Conservation (phyloP, 1,140 invertebrate species). For the Dendrolimus kikuchii region DNA sequence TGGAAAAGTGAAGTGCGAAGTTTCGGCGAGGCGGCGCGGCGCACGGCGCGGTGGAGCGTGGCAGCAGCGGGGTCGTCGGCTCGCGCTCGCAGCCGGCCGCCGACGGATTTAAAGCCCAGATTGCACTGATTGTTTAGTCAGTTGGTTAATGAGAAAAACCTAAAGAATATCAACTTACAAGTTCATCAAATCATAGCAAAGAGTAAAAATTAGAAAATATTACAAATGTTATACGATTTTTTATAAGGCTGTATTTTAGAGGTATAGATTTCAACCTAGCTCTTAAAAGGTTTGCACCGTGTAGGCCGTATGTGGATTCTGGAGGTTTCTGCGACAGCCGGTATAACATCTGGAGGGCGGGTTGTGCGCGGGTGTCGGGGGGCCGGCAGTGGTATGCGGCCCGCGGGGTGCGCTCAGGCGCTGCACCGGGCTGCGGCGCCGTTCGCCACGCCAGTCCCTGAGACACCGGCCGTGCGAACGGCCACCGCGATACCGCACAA, state of each 20-base stretch:
- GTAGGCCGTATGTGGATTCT: constrained; percentile 24
- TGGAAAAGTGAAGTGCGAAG: constrained; percentile 70
- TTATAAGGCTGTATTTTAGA: too few relatives aligned
- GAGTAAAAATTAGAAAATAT: too few relatives aligned
- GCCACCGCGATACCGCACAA: constrained; percentile 39
- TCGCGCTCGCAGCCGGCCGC: constrained; percentile 26
- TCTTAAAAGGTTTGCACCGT: neutral
- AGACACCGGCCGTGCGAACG: constrained; percentile 65
- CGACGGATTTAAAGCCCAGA: constrained; percentile 1
- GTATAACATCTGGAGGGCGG: constrained; percentile 52
- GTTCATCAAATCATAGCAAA: too few relatives aligned
- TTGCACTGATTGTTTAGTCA: too few relatives aligned
- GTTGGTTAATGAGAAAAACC: too few relatives aligned
- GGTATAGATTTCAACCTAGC: too few relatives aligned
- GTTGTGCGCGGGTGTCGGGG: constrained; percentile 44
- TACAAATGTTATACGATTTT: too few relatives aligned
- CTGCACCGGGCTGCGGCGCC: constrained; percentile 28
- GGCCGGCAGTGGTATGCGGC: constrained; percentile 25
- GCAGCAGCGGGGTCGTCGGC: constrained; percentile 58
- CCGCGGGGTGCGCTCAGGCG: constrained; percentile 49
- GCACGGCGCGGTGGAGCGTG: constrained; percentile 48
- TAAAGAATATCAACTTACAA: too few relatives aligned
- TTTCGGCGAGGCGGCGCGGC: constrained; percentile 51
- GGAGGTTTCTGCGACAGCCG: constrained; percentile 48
- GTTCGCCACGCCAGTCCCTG: constrained; percentile 57